These are phyloP conservation scores for Colossoma macropomum DNA, from an alignment of 2,113 vertebrate genomes.

Conservation along the genomic window DNA sequence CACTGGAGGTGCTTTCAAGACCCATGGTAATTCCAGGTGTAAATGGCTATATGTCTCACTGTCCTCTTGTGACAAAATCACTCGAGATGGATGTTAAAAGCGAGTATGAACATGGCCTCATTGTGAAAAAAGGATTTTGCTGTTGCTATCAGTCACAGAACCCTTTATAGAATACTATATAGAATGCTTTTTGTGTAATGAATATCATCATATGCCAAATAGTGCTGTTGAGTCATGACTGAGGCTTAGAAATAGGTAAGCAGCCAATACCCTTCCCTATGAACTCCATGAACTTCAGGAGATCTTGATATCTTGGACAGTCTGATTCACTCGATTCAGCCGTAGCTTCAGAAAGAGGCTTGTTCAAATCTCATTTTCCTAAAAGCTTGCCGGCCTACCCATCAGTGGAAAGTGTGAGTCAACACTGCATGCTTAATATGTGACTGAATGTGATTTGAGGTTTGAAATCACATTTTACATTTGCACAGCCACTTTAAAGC, in stretches of 20 bases:
- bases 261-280: not conserved
- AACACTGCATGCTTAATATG: conserved; percentile 14
- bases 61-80: no score
- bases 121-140: no score
- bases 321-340: not conserved
- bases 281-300: not conserved
- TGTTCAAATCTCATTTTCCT: conserved; percentile 6
- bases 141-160: no score
- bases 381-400: not conserved
- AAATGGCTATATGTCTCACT: no score
- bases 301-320: not conserved
- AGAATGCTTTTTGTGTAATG: no score
- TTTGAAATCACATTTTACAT: conserved; percentile 5
- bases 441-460: conserved; percentile 14
- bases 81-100: no score
- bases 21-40: no score
- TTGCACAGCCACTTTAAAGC: conserved; percentile 9
- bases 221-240: no score
- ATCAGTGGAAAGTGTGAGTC: not conserved
- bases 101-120: no score
- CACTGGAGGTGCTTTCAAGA: no score
- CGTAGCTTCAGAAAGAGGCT: not conserved
- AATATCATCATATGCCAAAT: not conserved
- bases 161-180: no score
- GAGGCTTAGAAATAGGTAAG: no score